These are phyloP conservation scores for Pristionchus maxplancki DNA, from an alignment of 2,888 invertebrate species.

Conservation along the genomic window DNA sequence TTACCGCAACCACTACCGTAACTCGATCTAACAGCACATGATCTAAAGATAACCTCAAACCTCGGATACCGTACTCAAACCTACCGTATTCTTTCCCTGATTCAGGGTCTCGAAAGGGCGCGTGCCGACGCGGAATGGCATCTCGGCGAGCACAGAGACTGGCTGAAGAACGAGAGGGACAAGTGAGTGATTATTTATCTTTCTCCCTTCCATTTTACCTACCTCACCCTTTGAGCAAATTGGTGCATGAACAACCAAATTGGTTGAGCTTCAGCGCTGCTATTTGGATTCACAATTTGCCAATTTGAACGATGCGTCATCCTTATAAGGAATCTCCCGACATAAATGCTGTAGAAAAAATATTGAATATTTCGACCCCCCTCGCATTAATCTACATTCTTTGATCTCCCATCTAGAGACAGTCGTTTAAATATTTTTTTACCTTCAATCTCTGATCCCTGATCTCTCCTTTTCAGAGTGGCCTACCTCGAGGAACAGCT, in stretches of 20 bases:
- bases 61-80: too few relatives aligned
- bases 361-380: too few relatives aligned
- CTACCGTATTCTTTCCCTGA: not conserved
- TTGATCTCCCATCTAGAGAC: too few relatives aligned
- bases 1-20: not conserved
- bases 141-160: constrained; percentile 45
- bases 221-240: too few relatives aligned
- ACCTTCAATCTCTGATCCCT: too few relatives aligned
- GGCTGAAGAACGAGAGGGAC: constrained; percentile 52
- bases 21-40: not conserved
- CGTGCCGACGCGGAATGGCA: constrained; percentile 43
- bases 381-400: too few relatives aligned
- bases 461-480: constrained; percentile 33
- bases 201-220: too few relatives aligned
- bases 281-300: not conserved
- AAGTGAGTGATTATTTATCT: constrained; percentile 1
- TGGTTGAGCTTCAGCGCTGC: not conserved
- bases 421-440: too few relatives aligned
- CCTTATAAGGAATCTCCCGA: too few relatives aligned
- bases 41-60: not conserved
- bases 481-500: constrained; percentile 48
- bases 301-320: too few relatives aligned
- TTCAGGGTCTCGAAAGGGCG: not conserved
- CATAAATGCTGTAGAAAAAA: too few relatives aligned
- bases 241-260: not conserved